Evolutionary conservation across 23 tunicate species (phyloP).

Genomic region (Botrylloides violaceus): DNA sequence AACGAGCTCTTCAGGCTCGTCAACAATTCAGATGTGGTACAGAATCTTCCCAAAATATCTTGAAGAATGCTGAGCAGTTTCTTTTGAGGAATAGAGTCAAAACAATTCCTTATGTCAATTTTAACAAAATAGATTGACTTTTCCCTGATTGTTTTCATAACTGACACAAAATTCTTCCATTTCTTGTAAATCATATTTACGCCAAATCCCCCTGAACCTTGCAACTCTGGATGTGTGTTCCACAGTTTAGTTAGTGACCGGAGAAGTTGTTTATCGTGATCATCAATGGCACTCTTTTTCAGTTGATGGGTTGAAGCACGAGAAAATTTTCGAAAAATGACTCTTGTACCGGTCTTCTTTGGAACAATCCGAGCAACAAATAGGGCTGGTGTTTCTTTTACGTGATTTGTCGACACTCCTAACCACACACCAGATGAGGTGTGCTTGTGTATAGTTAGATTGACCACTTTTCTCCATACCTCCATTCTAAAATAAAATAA

Average conservation of each 20-base stretch:
- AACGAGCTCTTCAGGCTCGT: neutral
- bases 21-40: constrained; percentile 18
- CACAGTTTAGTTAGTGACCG: constrained; percentile 1
- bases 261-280: neutral
- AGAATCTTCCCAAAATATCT: neutral
- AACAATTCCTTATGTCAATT: constrained; percentile 9
- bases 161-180: constrained; percentile 5
- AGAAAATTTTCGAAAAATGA: constrained; percentile 2
- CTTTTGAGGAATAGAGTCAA: constrained; percentile 21
- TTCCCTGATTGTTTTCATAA: neutral
- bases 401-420: neutral
- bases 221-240: constrained; percentile 3
- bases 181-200: constrained; percentile 3
- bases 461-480: constrained; percentile 3
- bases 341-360: constrained; percentile 2
- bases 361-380: constrained; percentile 13
- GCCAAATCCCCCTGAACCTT: constrained; percentile 11
- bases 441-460: neutral
- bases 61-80: constrained; percentile 2
- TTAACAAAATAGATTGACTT: constrained; percentile 10
- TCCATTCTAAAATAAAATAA: constrained; percentile 7
- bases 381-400: neutral
- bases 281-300: neutral
- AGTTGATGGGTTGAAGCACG: no score
- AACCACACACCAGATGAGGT: neutral